These are phyloP conservation scores for Papilio xuthus DNA, from an alignment of 1,140 invertebrate species.

Conservation along the genomic window DNA sequence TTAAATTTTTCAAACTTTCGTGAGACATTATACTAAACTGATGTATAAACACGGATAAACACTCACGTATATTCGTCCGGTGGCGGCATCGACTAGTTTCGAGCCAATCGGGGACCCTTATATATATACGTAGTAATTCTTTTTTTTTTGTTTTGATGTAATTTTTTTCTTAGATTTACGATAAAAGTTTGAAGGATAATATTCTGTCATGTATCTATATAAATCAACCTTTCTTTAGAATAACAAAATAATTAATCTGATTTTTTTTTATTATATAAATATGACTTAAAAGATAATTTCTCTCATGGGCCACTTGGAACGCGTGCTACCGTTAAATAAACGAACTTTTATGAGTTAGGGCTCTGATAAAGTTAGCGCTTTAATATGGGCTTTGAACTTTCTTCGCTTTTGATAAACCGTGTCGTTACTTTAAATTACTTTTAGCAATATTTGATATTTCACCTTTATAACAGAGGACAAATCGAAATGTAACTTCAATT, in stretches of 20 bases:
- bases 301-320: constrained; percentile 57
- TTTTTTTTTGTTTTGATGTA: too few relatives aligned
- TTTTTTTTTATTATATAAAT: constrained; percentile 41
- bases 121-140: too few relatives aligned
- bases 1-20: too few relatives aligned
- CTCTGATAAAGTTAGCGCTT: constrained; percentile 63
- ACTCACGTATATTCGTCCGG: too few relatives aligned
- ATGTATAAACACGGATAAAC: too few relatives aligned
- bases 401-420: constrained; percentile 70
- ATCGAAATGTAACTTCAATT: background rate
- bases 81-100: too few relatives aligned
- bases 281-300: constrained; percentile 51
- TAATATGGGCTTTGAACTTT: constrained; percentile 76
- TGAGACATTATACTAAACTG: too few relatives aligned
- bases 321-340: constrained; percentile 79
- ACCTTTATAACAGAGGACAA: constrained; percentile 48
- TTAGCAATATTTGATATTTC: constrained; percentile 74
- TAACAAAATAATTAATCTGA: constrained; percentile 36
- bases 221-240: too few relatives aligned
- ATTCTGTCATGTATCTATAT: too few relatives aligned
- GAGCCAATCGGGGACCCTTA: too few relatives aligned
- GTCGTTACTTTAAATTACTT: constrained; percentile 79
- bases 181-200: too few relatives aligned
- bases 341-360: constrained; percentile 79
- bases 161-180: too few relatives aligned